A percentile compares a stretch with the other conserved stretches of the same genome.
These are phyloP conservation scores for Drosophila ambigua DNA, from an alignment of 1,140 invertebrate genomes.

Conservation along the genomic window DNA sequence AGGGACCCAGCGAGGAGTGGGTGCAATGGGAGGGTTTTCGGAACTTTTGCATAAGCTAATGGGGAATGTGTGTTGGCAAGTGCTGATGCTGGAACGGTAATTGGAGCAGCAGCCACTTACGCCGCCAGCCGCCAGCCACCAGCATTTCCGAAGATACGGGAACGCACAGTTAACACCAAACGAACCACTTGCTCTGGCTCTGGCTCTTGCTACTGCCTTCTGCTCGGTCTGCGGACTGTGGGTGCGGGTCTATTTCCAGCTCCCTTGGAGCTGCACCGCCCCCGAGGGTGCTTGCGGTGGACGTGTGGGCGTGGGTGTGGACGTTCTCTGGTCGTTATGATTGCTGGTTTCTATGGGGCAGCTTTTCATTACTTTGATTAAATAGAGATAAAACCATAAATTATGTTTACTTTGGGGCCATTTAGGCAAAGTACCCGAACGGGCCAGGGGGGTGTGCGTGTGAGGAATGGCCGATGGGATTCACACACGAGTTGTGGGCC, in stretches of 20 bases:
- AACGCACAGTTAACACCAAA: constrained; percentile 66
- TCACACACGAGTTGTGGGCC: constrained; percentile 78
- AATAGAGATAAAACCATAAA: constrained; percentile 80
- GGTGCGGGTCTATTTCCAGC: background rate
- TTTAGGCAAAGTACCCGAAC: constrained; percentile 41
- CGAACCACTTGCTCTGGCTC: constrained; percentile 42
- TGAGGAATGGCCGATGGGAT: constrained; percentile 78
- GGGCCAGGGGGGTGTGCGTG: constrained; percentile 14
- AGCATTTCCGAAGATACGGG: constrained; percentile 17
- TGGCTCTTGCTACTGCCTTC: constrained; percentile 9
- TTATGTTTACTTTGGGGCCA: constrained; percentile 69
- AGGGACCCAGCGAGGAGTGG: constrained; percentile 16
- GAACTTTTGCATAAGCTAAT: constrained; percentile 54
- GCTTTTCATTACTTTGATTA: constrained; percentile 78
- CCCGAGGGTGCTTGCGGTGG: constrained; percentile 2
- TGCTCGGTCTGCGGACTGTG: background rate
- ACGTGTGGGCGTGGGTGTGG: constrained; percentile 17
- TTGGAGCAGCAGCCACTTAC: constrained; percentile 53
- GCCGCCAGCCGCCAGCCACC: constrained; percentile 40
- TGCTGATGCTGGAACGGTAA: constrained; percentile 21
- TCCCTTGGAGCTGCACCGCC: no score
- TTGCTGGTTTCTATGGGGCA: constrained; percentile 51
- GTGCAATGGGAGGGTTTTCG: constrained; percentile 11
- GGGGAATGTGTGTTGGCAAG: constrained; percentile 22
- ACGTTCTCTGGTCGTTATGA: constrained; percentile 35